phyloP scores from a whole-genome alignment of 2,888 invertebrate species.

The Catocala sponsa region DNA sequence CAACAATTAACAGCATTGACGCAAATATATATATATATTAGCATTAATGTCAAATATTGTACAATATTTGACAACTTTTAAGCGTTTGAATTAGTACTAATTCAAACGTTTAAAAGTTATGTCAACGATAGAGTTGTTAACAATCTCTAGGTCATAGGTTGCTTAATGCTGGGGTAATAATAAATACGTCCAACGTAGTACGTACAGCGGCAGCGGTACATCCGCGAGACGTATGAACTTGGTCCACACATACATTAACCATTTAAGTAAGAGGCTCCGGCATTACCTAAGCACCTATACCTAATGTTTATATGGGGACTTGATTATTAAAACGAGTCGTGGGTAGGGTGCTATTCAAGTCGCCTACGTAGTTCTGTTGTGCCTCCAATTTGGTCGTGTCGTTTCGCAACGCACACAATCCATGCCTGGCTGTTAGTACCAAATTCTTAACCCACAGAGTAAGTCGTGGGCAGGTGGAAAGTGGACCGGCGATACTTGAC shows the following conservation, averaged over 20 bases:
- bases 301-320: slow-evolving; percentile 57
- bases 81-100: too few species aligned
- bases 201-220: too few species aligned
- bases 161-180: too few species aligned
- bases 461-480: slow-evolving; percentile 83
- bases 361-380: slow-evolving; percentile 70
- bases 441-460: slow-evolving; percentile 79
- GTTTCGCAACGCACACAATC: slow-evolving; percentile 77
- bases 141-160: too few species aligned
- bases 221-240: too few species aligned
- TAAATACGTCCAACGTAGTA: too few species aligned
- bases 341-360: slow-evolving; percentile 62
- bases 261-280: slow-evolving; percentile 26
- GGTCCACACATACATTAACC: neutral
- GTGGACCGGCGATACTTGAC: slow-evolving; percentile 69
- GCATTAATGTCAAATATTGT: too few species aligned
- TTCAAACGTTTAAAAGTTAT: too few species aligned
- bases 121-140: too few species aligned
- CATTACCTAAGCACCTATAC: slow-evolving; percentile 45
- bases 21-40: too few species aligned
- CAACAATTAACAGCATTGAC: too few species aligned
- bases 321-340: slow-evolving; percentile 62
- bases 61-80: too few species aligned
- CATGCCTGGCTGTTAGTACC: slow-evolving; percentile 67
- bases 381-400: slow-evolving; percentile 62